These are phyloP conservation scores for Charanyca ferruginea DNA, from an alignment of 2,888 invertebrate genomes.

Conservation along the genomic window DNA sequence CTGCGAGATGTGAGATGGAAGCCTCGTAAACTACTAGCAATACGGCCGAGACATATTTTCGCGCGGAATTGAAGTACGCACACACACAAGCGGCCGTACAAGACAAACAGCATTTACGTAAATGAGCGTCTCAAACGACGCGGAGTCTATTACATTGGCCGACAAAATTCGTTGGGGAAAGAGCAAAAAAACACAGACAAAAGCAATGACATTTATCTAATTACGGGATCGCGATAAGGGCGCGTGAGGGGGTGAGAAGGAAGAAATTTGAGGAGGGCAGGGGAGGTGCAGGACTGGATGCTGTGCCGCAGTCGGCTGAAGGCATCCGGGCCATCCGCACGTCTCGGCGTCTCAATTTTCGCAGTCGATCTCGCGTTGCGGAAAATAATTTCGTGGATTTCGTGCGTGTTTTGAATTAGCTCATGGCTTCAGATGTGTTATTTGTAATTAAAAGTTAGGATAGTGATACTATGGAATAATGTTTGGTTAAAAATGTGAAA, in stretches of 20 bases:
- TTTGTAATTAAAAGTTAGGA: conserved; percentile 45
- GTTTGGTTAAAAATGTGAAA: conserved; percentile 71
- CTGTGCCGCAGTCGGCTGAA: conserved; percentile 81
- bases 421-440: conserved; percentile 58
- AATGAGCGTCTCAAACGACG: conserved; percentile 71
- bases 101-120: conserved; percentile 69
- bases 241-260: conserved; percentile 70
- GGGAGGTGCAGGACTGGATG: conserved; percentile 71
- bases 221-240: conserved; percentile 88
- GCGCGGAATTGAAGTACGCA: conserved; percentile 63
- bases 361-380: conserved; percentile 46
- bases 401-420: conserved; percentile 41
- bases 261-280: conserved; percentile 67
- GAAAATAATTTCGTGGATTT: conserved; percentile 46
- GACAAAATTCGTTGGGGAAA: conserved; percentile 75
- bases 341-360: conserved; percentile 44
- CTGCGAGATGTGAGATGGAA: conserved; percentile 59
- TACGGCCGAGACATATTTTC: conserved; percentile 68
- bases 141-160: conserved; percentile 76
- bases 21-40: conserved; percentile 69
- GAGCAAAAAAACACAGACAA: conserved; percentile 79
- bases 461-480: conserved; percentile 57
- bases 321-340: conserved; percentile 64
- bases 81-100: conserved; percentile 53
- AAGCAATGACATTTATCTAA: conserved; percentile 90